A percentile compares a stretch with the other conserved stretches of the same genome.
Evolutionary conservation across 2,113 vertebrate genomes (phyloP).

Genomic region (Saccopteryx leptura): DNA sequence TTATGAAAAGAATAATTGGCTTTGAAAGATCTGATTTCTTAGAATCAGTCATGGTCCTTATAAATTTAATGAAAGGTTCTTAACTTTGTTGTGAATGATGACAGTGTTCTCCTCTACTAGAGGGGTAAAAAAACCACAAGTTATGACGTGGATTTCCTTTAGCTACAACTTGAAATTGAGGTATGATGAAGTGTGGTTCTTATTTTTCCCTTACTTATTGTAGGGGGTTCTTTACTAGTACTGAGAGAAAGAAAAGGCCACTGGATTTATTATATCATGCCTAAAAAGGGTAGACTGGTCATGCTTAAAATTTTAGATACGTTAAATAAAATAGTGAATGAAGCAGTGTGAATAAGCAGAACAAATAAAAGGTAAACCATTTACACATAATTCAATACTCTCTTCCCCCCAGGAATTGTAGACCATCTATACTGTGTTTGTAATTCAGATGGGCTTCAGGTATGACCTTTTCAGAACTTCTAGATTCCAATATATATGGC

Average conservation of each 20-base stretch:
- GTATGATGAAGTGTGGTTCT: not conserved
- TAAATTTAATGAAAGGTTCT: constrained; percentile 13
- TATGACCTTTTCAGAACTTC: not conserved
- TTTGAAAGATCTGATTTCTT: constrained; percentile 56
- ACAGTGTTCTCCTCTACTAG: not conserved
- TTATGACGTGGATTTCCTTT: not conserved
- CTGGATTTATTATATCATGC: not conserved
- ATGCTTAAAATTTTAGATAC: constrained; percentile 33
- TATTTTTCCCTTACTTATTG: not conserved
- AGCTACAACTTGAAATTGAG: not conserved
- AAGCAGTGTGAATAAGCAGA: not conserved
- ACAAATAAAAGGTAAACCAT: not conserved
- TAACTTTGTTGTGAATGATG: not conserved
- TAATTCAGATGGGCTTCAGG: constrained; percentile 27
- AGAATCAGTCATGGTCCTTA: not conserved
- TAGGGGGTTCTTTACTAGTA: constrained; percentile 45
- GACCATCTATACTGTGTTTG: constrained; percentile 5
- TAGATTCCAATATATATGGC: not conserved
- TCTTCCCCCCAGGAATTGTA: not conserved
- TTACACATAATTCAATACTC: not conserved
- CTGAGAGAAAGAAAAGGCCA: not conserved
- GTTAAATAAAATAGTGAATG: not conserved
- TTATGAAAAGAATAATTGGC: constrained; percentile 16
- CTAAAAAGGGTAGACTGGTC: not conserved
- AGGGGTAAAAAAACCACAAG: not conserved